Evolutionary conservation across 2,888 invertebrate genomes (phyloP).

Genomic region (Idaea straminata): DNA sequence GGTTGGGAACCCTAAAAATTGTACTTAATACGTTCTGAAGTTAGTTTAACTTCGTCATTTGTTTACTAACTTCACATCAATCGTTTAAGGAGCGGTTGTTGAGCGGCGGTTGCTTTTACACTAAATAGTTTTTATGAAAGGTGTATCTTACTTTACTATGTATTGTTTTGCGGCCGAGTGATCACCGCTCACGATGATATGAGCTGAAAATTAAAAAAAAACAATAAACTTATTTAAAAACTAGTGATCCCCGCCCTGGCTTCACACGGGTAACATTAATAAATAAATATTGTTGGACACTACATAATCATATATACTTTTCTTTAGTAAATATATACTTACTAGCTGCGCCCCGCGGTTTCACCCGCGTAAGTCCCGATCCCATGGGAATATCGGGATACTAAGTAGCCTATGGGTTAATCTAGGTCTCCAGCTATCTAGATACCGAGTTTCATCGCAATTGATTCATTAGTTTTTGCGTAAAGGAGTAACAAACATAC

Average conservation of each 20-base stretch:
- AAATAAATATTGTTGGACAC: no score
- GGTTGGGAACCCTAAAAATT: no score
- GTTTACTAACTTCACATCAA: not conserved
- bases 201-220: constrained; percentile 55
- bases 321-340: no score
- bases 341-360: no score
- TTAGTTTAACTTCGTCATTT: constrained; percentile 10
- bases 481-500: no score
- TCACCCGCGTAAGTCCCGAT: no score
- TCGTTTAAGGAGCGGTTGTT: constrained; percentile 17
- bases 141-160: constrained; percentile 70
- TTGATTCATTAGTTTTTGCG: no score
- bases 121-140: constrained; percentile 55
- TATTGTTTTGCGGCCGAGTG: constrained; percentile 68
- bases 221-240: constrained; percentile 6
- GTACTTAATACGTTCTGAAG: not conserved
- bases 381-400: no score
- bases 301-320: no score
- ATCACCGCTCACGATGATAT: constrained; percentile 80
- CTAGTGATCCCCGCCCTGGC: not conserved
- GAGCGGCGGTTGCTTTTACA: constrained; percentile 45
- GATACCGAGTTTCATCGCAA: no score
- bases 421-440: no score
- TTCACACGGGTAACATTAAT: not conserved
- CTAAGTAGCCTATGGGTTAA: no score